Evolutionary conservation across 2,888 invertebrate species (phyloP), one percentile per base, ranked within the genome.

Genomic region (Silvanus unidentatus): DNA sequence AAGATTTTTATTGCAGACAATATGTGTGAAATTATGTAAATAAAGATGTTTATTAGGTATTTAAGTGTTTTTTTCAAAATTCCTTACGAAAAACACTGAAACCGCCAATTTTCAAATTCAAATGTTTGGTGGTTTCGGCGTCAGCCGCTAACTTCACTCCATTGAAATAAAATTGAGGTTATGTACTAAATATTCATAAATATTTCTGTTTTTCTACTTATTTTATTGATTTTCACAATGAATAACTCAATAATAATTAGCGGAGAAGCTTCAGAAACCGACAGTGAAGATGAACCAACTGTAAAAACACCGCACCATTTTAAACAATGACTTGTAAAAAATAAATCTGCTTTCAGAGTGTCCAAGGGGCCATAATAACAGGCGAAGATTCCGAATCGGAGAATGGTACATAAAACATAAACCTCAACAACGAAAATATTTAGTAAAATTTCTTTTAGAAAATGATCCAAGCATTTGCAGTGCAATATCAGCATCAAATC

Each of bases 321-420:
- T 22, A 22, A 5, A 22, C 42, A 48, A 37, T 32, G 5, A 32
- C 10, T 12, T 32, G 16, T 22, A 22, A 5, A 22, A 8, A 3
- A 22, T 22, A 5, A 22, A 22, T 22, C 8, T 22, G 22, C 8
- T 22, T 22, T 22, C 42, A 55, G 35, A 52, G 57, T 14, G 55
- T 69, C 42, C 66, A 69, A 54, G 71, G 69, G 12, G 66, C 62
- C 40, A 60, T 66, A 9, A 60, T 71, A 41, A 60, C 61, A 16
- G 70, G 70, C 29, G 71, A 70, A 58, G 71, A 70, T 53, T 69
- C 69, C 1, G 70, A 71, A 59, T 71, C 71, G 8, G 70, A 71
- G 44, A 60, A 62, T 47, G 70, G 66, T 64, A 47, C 36, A 14
- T 16, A 34, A 22, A 9, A 12, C 27, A 13, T 32, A 29, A 29